Conservation (phyloP, 2,888 invertebrate species). For the Mechanitis messenoides region DNA sequence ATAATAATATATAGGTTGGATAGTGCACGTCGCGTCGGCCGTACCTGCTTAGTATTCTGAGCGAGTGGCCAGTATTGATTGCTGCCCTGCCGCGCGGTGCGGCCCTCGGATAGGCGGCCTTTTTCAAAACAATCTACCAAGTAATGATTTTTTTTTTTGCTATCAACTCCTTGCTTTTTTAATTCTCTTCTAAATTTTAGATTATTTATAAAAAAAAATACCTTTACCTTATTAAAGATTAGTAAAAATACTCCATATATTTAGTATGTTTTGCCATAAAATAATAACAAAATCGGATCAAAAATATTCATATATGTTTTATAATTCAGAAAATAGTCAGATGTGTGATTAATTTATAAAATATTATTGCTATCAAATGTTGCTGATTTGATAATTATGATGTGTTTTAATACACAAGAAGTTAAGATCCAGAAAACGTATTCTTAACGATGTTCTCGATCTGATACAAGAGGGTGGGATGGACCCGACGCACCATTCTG, state of each 20-base stretch:
- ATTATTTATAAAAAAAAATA: no score
- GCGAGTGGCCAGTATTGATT: conserved; percentile 81
- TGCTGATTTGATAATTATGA: background rate
- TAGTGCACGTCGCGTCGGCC: conserved; percentile 34
- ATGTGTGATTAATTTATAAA: no score
- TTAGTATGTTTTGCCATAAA: no score
- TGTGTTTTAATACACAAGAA: background rate
- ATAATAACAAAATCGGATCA: no score
- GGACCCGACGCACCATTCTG: conserved; percentile 45
- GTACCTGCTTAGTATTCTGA: conserved; percentile 77
- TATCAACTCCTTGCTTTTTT: conserved; percentile 13
- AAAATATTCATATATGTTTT: no score
- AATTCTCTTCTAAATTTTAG: no score
- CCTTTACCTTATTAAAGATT: no score
- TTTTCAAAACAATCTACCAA: conserved; percentile 69
- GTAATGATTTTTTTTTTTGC: conserved; percentile 53
- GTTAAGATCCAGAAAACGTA: conserved; percentile 23
- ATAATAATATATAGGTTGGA: conserved; percentile 30
- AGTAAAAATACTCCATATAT: no score
- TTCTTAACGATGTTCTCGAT: conserved; percentile 45
- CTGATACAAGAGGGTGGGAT: conserved; percentile 46
- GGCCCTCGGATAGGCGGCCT: conserved; percentile 52
- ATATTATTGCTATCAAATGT: background rate
- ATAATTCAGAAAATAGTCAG: no score
- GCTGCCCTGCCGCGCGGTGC: conserved; percentile 58